Conservation (phyloP, 2,113 vertebrate species). For the Xiphorhynchus elegans region DNA sequence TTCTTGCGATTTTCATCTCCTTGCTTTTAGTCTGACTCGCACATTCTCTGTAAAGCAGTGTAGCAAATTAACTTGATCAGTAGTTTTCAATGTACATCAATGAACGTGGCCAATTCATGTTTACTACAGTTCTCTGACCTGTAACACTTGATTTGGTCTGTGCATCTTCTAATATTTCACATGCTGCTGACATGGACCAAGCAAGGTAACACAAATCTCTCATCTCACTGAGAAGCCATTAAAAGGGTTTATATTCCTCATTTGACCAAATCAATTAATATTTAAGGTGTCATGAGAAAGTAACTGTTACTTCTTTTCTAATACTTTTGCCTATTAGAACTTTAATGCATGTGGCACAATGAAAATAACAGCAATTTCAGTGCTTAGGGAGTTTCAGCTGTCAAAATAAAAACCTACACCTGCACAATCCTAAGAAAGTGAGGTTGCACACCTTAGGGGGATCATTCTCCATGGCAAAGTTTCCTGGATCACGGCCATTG, state of each 20-base stretch:
- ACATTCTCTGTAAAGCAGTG: not conserved
- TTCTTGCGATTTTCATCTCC: not conserved
- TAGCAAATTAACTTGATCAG: not conserved
- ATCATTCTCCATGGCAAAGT: not conserved
- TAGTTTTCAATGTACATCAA: not conserved
- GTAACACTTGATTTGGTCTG: not conserved
- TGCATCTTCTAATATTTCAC: not conserved
- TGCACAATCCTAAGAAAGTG: not conserved
- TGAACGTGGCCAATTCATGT: accelerated
- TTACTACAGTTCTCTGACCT: not conserved
- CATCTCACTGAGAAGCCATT: not conserved
- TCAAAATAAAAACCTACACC: conserved; percentile 26
- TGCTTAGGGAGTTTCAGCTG: conserved; percentile 2
- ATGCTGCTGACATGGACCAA: not conserved
- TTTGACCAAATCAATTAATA: not conserved
- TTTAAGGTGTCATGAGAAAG: not conserved
- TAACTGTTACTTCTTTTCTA: not conserved
- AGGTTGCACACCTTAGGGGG: not conserved
- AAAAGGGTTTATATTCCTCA: not conserved
- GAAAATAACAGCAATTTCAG: not conserved
- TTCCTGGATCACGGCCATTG: conserved; percentile 35
- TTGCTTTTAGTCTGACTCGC: not conserved
- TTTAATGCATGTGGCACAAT: not conserved
- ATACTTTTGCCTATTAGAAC: not conserved
- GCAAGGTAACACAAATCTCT: not conserved